Evolutionary conservation across 2,797 vertebrate genomes (phyloP).

Genomic region (Antrozous pallidus): DNA sequence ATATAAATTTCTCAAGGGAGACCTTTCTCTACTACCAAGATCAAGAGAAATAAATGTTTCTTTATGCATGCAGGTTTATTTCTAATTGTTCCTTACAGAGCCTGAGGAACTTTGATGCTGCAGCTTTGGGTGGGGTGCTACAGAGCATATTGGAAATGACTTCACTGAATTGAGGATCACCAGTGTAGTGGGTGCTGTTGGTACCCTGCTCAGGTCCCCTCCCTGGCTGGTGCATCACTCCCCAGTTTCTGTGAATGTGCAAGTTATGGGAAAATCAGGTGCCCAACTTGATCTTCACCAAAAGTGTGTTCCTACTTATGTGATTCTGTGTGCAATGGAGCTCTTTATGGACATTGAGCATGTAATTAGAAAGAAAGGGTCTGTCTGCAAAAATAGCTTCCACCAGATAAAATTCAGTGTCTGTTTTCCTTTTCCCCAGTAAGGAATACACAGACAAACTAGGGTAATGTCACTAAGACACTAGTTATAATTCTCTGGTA

Average conservation of each 20-base stretch:
- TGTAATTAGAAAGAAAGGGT: neutral
- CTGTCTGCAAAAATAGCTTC: neutral
- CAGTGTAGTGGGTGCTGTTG: neutral
- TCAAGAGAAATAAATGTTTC: neutral
- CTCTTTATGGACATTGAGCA: neutral
- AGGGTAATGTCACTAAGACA: neutral
- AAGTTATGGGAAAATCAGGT: neutral
- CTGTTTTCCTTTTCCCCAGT: neutral
- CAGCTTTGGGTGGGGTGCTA: neutral
- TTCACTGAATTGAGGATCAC: neutral
- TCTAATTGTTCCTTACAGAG: neutral
- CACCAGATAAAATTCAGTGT: neutral
- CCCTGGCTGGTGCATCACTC: neutral
- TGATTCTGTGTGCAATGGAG: neutral
- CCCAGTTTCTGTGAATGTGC: neutral
- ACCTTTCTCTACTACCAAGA: neutral
- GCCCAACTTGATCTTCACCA: neutral
- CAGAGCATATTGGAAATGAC: neutral
- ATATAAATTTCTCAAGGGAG: neutral
- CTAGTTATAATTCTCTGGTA: neutral
- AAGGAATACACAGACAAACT: neutral
- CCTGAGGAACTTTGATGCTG: neutral
- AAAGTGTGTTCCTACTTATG: neutral
- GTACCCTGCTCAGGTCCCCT: neutral
- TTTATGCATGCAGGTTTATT: neutral